phyloP scores from a whole-genome alignment of 2,888 invertebrate species.

The Neuroscelio doddi region DNA sequence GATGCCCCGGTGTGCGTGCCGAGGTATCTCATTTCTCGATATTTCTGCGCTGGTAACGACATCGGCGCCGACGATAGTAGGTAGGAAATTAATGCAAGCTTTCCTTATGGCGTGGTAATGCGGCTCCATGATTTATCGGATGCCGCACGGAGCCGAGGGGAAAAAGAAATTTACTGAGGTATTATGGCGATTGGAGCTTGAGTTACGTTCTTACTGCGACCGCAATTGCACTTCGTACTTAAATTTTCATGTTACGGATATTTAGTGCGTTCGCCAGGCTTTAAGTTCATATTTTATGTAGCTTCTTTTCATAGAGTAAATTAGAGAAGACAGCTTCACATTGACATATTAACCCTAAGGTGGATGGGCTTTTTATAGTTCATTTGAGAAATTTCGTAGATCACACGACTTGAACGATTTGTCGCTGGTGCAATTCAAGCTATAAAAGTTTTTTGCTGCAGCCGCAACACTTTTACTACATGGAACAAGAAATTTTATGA shows the following conservation, averaged over 20 bases:
- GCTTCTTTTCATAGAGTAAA: conserved; percentile 42
- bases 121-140: conserved; percentile 43
- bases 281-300: conserved; percentile 41
- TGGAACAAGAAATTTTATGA: no score
- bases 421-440: no score
- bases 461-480: no score
- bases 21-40: conserved; percentile 9
- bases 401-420: no score
- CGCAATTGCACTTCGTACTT: conserved; percentile 48
- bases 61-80: conserved; percentile 44
- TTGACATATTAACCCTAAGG: conserved; percentile 13
- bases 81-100: conserved; percentile 45
- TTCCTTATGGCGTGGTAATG: conserved; percentile 32
- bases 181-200: conserved; percentile 43
- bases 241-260: conserved; percentile 49
- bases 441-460: no score
- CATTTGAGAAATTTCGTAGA: no score
- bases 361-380: conserved; percentile 8
- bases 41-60: conserved; percentile 33
- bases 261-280: conserved; percentile 27
- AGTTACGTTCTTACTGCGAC: conserved; percentile 46
- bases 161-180: conserved; percentile 35
- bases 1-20: conserved; percentile 8
- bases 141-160: conserved; percentile 17
- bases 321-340: conserved; percentile 35